Base-by-base conservation (phyloP, 1,140 invertebrate species). In the Pantala flavescens region DNA sequence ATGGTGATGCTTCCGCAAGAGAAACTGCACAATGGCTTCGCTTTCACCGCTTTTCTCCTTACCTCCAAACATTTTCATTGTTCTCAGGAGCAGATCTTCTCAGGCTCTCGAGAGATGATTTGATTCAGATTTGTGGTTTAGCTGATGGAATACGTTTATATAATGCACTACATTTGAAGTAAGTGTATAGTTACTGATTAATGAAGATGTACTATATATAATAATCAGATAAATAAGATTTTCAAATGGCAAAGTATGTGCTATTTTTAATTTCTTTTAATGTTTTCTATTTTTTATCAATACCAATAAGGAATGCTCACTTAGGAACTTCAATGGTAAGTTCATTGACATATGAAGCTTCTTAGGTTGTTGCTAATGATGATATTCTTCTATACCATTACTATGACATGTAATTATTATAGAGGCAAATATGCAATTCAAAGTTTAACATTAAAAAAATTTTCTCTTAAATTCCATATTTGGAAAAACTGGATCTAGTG, bases 61-160 rank as follows among this genome's bases (percentile, higher is more conserved):
- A 92, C 80, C 83, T 89, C 1, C 82, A 87, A 43, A 91, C 90
- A 0, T 96, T 97, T 81, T 84, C 89, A 71, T 92, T 91, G 80
- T 98, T 95, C 84, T 92, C 91, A 71, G 95, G 94, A 71, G 87
- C 90, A 43, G 96, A 98, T 84, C 87, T 98, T 77, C 83, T 98
- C 74, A 86, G 93, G 75, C 84, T 98, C 77, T 91, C 91, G 1
- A 87, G 93, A 72, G 93, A 96, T 77, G 95, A 98, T 84, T 84
- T 97, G 16, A 94, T 97, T 73, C 93, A 97, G 84, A 96, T 98
- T 73, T 97, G 95, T 82, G 95, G 95, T 0, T 83, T 97, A 49
- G 91, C 94, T 73, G 95, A 98, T 82, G 91, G 91, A 16, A 96
- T 98, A 74, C 87, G 95, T 78, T 86, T 98, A 49, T 96, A 90